These are phyloP conservation scores for Clarias macrocephalus DNA, from an alignment of 2,113 vertebrate species.

Conservation along the genomic window DNA sequence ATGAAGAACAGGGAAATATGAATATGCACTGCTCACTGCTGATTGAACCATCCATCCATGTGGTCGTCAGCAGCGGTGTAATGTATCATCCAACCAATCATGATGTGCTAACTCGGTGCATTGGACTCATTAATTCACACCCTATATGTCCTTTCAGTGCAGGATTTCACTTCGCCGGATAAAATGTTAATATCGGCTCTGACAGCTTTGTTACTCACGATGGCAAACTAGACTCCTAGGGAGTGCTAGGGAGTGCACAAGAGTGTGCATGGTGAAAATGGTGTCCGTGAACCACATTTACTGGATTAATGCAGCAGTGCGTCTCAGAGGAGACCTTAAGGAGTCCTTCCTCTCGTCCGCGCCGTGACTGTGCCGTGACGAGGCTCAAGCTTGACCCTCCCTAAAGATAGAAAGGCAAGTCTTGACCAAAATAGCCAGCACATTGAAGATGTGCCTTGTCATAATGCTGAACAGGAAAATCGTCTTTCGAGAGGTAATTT, in stretches of 20 bases:
- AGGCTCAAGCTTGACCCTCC: constrained; percentile 26
- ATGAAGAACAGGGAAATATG: constrained; percentile 44
- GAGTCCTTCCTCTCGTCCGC: constrained; percentile 11
- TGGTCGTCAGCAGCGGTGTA: not conserved
- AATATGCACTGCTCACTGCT: constrained; percentile 41
- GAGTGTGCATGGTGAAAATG: not conserved
- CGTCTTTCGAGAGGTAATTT: too few relatives aligned
- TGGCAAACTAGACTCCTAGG: not conserved
- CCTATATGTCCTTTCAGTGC: constrained; percentile 11
- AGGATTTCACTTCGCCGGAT: constrained; percentile 10
- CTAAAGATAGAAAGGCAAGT: constrained; percentile 16
- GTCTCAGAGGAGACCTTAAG: constrained; percentile 34
- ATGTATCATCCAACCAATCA: constrained; percentile 35
- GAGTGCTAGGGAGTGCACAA: not conserved
- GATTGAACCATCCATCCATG: constrained; percentile 46
- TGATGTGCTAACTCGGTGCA: constrained; percentile 25
- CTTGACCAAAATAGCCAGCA: not conserved
- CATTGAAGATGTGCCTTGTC: not conserved
- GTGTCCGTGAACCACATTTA: not conserved
- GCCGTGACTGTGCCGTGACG: not conserved
- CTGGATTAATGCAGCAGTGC: constrained; percentile 24
- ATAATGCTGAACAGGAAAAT: not conserved
- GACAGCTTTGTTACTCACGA: not conserved
- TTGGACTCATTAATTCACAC: constrained; percentile 16
- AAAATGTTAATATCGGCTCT: not conserved